These are phyloP conservation scores for cattle (Bos taurus) DNA, from an alignment of 2,113 vertebrate genomes.

Conservation along the genomic window ARS-UCD2.0 NC_037347.1:69139001-69139500, in stretches of 20 bases:
- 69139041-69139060: not conserved
- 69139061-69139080: not conserved
- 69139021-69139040: no score
- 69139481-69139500: rapidly evolving
- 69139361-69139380: rapidly evolving
- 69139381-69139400: rapidly evolving
- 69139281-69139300: no score
- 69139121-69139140: not conserved
- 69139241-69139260: not conserved
- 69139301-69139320: not conserved
- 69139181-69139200: not conserved
- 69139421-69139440: not conserved
- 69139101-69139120: not conserved
- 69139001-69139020: not conserved
- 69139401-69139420: not conserved
- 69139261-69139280: not conserved
- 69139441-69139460: rapidly evolving
- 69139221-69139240: not conserved
- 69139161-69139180: not conserved
- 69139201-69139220: not conserved
- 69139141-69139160: not conserved
- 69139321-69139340: not conserved
- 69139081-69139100: not conserved
- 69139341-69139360: no score
- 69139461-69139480: no score